Base-by-base conservation (phyloP, 1,140 invertebrate genomes). In the Lasioglossum baleicum region DNA sequence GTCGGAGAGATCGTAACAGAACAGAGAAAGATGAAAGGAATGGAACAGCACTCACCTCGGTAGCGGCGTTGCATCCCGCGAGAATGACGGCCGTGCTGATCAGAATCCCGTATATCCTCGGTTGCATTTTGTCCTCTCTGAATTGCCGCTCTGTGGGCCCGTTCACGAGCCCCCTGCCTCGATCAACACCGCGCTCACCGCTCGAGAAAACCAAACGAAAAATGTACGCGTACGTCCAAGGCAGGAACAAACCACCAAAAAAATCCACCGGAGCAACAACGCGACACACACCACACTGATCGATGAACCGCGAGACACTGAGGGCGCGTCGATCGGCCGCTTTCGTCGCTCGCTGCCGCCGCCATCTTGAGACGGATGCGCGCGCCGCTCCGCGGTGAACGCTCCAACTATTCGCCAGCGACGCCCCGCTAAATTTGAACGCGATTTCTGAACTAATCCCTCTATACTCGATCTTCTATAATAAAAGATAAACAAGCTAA, bases 261-360 rank as follows among this genome's bases (percentile, higher is more conserved):
- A 88, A 87, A 85, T 87, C 67, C 80, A 78, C 63, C 82, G 86
- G 89, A 90, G 88, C 89, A 90, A 90, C 88, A 90, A 90, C 86
- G 87, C 89, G 89, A 88, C 81, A 89, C 88, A 85, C 90, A 90
- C 90, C 84, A 89, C 90, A 90, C 90, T 90, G 89, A 90, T 90
- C 90, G 87, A 90, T 90, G 90, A 90, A 87, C 85, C 89, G 87
- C 84, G 87, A 85, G 88, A 90, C 86, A 90, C 90, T 90, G 89
- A 84, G 86, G 90, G 90, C 90, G 90, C 89, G 75, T 78, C 88
- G 81, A 86, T 88, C 88, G 88, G 67, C 81, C 87, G 78, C 64
- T 78, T 66, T 44, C 81, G 61, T 81, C 73, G 68, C 66, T 56
- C 72, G 15, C 51, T 53, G 2, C 6, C 11, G 7, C 35, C 15